A percentile compares a stretch with the other conserved stretches of the same genome.
Evolutionary conservation across 2,113 vertebrate species (phyloP).

Genomic region (Gnathonemus longibarbis): DNA sequence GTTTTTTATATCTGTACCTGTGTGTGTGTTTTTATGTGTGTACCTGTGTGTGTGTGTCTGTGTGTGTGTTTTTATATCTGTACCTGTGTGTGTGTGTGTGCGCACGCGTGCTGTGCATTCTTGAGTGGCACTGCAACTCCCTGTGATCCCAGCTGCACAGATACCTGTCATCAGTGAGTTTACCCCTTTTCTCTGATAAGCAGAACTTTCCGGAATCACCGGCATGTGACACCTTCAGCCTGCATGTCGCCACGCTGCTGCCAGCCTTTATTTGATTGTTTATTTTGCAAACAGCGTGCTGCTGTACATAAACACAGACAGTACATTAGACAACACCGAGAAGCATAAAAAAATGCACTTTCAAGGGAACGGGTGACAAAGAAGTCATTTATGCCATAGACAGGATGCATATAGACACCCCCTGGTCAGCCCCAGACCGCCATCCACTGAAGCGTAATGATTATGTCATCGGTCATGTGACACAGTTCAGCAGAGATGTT

Average conservation of each 20-base stretch:
- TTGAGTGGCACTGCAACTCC: background rate
- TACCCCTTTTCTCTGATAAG: background rate
- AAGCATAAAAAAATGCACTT: background rate
- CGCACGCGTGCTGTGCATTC: background rate
- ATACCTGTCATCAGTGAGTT: background rate
- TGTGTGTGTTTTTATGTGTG: too few species aligned
- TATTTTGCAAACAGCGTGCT: background rate
- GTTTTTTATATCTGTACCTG: too few species aligned
- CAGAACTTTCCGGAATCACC: background rate
- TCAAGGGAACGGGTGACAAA: background rate
- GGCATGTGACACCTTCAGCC: background rate
- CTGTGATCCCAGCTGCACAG: background rate
- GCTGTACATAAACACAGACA: background rate
- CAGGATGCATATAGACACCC: background rate
- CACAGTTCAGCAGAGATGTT: slow-evolving; percentile 41
- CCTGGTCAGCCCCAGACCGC: background rate
- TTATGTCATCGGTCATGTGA: slow-evolving; percentile 52
- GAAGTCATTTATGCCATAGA: background rate
- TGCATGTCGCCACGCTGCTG: background rate
- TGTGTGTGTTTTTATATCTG: background rate
- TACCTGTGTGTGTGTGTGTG: background rate
- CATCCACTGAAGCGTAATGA: background rate
- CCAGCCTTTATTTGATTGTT: background rate
- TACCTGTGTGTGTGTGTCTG: background rate
- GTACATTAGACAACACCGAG: too few species aligned